Evolutionary conservation across 2,888 invertebrate species (phyloP), one percentile per base, ranked within the genome.

Genomic region (Protodeltote pygarga): DNA sequence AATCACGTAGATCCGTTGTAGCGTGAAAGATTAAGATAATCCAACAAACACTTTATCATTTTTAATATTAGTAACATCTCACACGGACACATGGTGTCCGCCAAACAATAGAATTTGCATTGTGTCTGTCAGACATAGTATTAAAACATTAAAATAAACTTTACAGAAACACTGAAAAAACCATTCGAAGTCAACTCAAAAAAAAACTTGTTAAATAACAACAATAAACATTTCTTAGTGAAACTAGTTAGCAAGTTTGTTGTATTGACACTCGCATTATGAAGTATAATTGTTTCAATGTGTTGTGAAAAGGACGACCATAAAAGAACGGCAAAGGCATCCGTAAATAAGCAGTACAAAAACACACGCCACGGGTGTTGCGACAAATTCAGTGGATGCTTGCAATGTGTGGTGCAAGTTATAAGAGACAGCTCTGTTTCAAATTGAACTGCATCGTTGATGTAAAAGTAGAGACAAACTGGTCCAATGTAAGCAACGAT

Each of bases 321-420:
- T 65, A 66, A 65, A 75, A 69, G 49, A 70, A 49, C 24, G 70
- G 67, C 53, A 55, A 75, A 70, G 71, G 64, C 50, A 67, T 72
- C 75, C 70, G 63, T 72, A 65, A 67, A 63, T 60, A 75, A 70
- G 66, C 68, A 71, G 65, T 67, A 70, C 72, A 74, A 76, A 80
- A 81, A 80, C 80, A 79, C 74, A 73, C 79, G 62, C 77, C 58
- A 67, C 76, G 79, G 81, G 82, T 77, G 82, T 79, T 77, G 63
- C 67, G 59, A 73, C 65, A 69, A 75, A 75, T 75, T 75, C 75
- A 64, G 53, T 57, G 73, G 64, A 73, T 69, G 65, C 57, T 71
- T 67, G 64, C 65, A 41, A 60, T 35, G 59, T 31, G 32, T 40
- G 66, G 74, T 35, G 2, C 74, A 81, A 83, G 71, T 66, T 69